phyloP scores from a whole-genome alignment of 2,888 invertebrate genomes.

The Adelphocoris suturalis region DNA sequence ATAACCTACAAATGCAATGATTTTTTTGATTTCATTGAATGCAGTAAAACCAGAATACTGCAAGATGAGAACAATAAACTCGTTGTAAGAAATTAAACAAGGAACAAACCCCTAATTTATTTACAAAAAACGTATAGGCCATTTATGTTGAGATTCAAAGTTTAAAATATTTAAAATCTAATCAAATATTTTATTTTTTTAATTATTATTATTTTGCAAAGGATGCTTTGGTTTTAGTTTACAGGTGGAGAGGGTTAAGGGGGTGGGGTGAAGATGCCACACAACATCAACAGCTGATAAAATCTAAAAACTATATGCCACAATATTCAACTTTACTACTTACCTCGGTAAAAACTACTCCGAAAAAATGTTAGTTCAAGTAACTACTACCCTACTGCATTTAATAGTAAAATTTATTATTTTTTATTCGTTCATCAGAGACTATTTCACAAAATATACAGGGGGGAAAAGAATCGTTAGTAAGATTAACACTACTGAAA shows the following conservation, averaged over 20 bases:
- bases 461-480: constrained; percentile 18
- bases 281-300: constrained; percentile 73
- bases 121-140: constrained; percentile 68
- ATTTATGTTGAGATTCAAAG: constrained; percentile 59
- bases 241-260: constrained; percentile 17
- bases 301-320: constrained; percentile 67
- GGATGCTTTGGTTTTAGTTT: constrained; percentile 43
- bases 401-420: constrained; percentile 4
- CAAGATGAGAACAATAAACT: neutral
- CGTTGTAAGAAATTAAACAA: neutral
- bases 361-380: constrained; percentile 63
- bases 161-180: constrained; percentile 70
- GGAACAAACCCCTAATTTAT: neutral
- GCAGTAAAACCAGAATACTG: neutral
- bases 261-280: constrained; percentile 64
- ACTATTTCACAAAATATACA: constrained; percentile 54
- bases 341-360: constrained; percentile 70
- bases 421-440: constrained; percentile 27
- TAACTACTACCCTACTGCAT: neutral
- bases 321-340: constrained; percentile 72
- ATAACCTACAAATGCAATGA: neutral
- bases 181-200: constrained; percentile 42
- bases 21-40: too few relatives aligned
- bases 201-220: neutral
- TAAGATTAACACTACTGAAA: constrained; percentile 19